Percentiles rank a stretch among this genome's conserved stretches.
Conservation (phyloP, 2,888 invertebrate species). For the Eilema sororculum region DNA sequence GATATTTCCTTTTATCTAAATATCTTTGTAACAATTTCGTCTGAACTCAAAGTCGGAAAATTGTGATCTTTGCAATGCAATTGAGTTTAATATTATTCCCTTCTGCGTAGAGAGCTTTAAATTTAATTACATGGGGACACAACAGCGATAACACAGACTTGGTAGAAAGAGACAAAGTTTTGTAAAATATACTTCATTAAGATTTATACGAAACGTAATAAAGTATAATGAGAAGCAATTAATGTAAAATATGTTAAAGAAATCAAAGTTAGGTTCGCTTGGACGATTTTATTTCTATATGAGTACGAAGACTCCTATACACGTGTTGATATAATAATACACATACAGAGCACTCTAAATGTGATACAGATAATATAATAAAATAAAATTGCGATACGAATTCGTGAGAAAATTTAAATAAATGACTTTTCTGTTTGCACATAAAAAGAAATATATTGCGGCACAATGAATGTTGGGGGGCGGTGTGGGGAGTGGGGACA, state of each 20-base stretch:
- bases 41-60: slow-evolving; percentile 65
- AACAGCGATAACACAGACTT: slow-evolving; percentile 71
- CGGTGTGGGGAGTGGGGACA: slow-evolving; percentile 76
- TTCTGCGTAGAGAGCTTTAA: slow-evolving; percentile 81
- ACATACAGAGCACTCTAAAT: slow-evolving; percentile 79
- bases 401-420: slow-evolving; percentile 88
- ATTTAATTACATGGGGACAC: slow-evolving; percentile 82
- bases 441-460: slow-evolving; percentile 88
- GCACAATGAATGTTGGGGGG: slow-evolving; percentile 87
- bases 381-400: slow-evolving; percentile 87
- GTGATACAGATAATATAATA: slow-evolving; percentile 86
- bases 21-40: slow-evolving; percentile 57
- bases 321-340: slow-evolving; percentile 61
- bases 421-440: slow-evolving; percentile 88
- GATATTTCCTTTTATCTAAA: slow-evolving; percentile 36
- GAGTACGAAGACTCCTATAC: slow-evolving; percentile 37
- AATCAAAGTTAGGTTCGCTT: slow-evolving; percentile 27
- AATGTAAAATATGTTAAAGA: slow-evolving; percentile 21
- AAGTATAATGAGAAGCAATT: slow-evolving; percentile 17
- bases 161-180: slow-evolving; percentile 55
- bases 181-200: slow-evolving; percentile 31
- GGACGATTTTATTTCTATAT: slow-evolving; percentile 34
- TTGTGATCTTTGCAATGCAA: slow-evolving; percentile 83
- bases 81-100: slow-evolving; percentile 83
- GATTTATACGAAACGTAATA: slow-evolving; percentile 26